phyloP scores from a whole-genome alignment of 2,113 vertebrate species.

The Falcunculus frontatus region DNA sequence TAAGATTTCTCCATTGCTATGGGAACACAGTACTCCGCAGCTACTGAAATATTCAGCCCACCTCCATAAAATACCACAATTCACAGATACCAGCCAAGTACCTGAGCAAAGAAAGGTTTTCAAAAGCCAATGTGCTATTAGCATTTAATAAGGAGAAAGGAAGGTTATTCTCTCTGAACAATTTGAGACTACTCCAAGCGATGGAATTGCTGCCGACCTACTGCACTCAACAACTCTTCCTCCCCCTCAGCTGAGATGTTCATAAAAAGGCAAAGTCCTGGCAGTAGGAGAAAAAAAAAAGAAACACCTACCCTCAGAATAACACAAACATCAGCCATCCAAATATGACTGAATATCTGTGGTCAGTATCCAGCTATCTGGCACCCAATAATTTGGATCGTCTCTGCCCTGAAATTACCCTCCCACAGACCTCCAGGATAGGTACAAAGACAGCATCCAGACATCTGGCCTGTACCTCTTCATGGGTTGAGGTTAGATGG shows the following conservation, averaged over 20 bases:
- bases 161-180: background rate
- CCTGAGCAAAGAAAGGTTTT: background rate
- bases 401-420: constrained; percentile 3
- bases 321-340: background rate
- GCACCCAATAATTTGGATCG: background rate
- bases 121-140: background rate
- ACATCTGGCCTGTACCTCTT: background rate
- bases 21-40: constrained; percentile 32
- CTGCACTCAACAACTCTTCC: background rate
- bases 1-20: constrained; percentile 19
- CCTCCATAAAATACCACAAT: background rate
- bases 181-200: background rate
- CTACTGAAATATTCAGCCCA: constrained; percentile 9
- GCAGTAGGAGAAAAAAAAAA: background rate
- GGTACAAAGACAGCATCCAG: background rate
- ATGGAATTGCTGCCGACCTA: background rate
- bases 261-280: background rate
- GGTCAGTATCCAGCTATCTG: background rate
- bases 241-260: background rate
- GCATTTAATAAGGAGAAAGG: background rate
- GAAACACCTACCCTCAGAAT: background rate
- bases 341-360: background rate
- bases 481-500: background rate
- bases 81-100: background rate
- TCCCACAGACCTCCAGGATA: background rate